Evolutionary conservation across 2,797 vertebrate species (phyloP).

Genomic region (Percopsis omiscomaycus): DNA sequence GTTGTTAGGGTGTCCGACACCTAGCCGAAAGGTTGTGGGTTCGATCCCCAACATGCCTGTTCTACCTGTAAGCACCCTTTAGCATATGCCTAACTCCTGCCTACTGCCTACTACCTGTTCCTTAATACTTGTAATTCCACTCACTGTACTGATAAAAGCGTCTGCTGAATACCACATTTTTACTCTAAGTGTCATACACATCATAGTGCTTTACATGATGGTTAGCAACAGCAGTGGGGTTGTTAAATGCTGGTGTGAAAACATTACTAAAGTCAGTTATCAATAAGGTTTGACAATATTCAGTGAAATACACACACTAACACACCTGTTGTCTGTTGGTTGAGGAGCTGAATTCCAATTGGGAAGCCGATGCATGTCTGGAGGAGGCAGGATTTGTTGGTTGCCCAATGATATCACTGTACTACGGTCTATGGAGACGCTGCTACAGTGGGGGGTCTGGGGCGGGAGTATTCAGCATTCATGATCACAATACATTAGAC

Average conservation of each 20-base stretch:
- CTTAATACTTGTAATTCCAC: too few species aligned
- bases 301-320: neutral
- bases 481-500: constrained; percentile 34
- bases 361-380: constrained; percentile 31
- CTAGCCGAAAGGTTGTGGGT: too few species aligned
- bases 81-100: too few species aligned
- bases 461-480: constrained; percentile 54
- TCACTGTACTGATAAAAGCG: neutral
- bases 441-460: constrained; percentile 60
- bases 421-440: constrained; percentile 63
- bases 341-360: constrained; percentile 48
- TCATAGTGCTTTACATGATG: neutral
- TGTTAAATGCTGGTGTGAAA: too few species aligned
- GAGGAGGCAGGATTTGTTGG: constrained; percentile 47
- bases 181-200: neutral
- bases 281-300: neutral
- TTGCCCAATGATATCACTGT: constrained; percentile 47
- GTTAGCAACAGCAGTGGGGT: neutral
- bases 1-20: too few species aligned
- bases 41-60: too few species aligned
- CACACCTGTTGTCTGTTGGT: constrained; percentile 57
- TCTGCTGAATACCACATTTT: neutral
- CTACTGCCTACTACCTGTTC: too few species aligned
- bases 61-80: too few species aligned
- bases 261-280: neutral